These are phyloP conservation scores for Trichosurus vulpecula DNA, from an alignment of 2,797 vertebrate species.

Conservation along the genomic window DNA sequence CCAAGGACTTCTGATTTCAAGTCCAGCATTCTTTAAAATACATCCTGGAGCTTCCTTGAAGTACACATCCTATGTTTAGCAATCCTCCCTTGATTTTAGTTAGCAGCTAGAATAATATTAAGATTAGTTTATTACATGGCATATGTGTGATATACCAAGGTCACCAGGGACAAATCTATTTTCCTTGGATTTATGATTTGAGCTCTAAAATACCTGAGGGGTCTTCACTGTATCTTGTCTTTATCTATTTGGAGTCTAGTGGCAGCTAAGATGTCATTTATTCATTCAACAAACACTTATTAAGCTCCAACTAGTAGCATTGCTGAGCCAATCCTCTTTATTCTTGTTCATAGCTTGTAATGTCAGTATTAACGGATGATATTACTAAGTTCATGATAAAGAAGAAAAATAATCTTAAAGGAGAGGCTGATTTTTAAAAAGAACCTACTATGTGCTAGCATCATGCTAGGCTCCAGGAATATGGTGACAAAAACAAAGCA, in stretches of 20 bases:
- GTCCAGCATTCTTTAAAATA: not conserved
- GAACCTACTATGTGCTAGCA: not conserved
- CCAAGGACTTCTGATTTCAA: not conserved
- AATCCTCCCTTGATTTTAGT: not conserved
- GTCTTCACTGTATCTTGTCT: not conserved
- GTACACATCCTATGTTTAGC: not conserved
- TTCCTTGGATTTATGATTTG: not conserved
- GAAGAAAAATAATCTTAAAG: not conserved
- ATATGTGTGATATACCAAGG: not conserved
- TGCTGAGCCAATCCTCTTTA: not conserved
- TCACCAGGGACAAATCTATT: not conserved
- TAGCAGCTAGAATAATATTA: not conserved
- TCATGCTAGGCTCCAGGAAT: not conserved
- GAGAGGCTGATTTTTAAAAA: not conserved
- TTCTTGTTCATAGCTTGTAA: not conserved
- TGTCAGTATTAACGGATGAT: not conserved
- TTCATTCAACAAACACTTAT: not conserved
- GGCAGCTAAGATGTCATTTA: not conserved
- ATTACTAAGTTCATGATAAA: not conserved
- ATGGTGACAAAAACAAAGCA: not conserved
- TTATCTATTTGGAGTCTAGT: not conserved
- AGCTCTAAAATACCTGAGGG: conserved; percentile 3
- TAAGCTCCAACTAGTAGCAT: not conserved
- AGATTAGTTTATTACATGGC: not conserved
- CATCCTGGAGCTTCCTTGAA: not conserved